Conservation (phyloP, 2,113 vertebrate species). For the Neolamprologus sp. region DNA sequence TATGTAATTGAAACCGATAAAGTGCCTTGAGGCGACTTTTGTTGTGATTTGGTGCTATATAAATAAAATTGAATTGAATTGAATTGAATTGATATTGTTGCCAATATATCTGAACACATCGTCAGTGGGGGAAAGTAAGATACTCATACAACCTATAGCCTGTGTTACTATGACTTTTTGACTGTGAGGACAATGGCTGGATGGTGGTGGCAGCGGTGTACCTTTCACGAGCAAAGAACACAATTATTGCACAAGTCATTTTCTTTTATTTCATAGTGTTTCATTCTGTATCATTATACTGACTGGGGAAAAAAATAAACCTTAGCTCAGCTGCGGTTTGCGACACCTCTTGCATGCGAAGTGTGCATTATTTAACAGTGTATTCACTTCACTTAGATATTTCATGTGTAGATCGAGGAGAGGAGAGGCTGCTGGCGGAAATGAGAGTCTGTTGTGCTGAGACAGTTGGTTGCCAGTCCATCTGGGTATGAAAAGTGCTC, state of each 20-base stretch:
- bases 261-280: background rate
- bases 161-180: background rate
- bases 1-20: background rate
- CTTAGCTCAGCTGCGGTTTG: background rate
- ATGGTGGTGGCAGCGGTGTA: background rate
- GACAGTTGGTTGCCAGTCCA: constrained; percentile 22
- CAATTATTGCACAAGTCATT: background rate
- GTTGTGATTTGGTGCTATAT: background rate
- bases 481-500: constrained; percentile 26
- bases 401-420: background rate
- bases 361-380: background rate
- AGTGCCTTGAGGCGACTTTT: background rate
- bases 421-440: background rate
- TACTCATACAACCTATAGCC: background rate
- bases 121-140: background rate
- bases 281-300: background rate
- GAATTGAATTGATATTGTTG: background rate
- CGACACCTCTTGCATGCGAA: background rate
- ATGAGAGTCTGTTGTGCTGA: constrained; percentile 20
- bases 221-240: background rate
- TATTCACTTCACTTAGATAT: background rate
- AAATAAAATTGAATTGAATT: background rate
- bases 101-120: background rate
- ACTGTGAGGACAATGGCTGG: background rate
- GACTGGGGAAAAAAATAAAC: background rate